Conservation (phyloP, 2,113 vertebrate genomes). For the Puma concolor region DNA sequence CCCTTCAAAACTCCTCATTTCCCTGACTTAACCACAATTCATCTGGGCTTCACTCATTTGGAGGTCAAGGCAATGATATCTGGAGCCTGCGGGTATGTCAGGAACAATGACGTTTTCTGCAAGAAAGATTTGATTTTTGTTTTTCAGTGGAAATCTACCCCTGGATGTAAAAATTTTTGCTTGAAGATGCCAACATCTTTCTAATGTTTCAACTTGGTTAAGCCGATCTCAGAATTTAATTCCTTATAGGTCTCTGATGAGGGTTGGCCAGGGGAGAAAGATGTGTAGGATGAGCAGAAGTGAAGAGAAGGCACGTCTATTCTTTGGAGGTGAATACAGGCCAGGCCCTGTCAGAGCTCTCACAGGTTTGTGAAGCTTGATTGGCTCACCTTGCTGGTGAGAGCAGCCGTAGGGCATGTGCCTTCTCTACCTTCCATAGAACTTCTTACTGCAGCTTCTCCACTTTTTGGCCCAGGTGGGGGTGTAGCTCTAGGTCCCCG, state of each 20-base stretch:
- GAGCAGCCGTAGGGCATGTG: rapidly evolving
- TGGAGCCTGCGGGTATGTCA: background rate
- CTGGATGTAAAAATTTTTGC: background rate
- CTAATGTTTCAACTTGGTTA: background rate
- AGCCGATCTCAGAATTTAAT: background rate
- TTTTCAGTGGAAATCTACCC: background rate
- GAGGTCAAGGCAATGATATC: background rate
- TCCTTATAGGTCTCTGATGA: background rate
- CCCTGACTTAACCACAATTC: background rate
- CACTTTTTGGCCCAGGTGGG: background rate
- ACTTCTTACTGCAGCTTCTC: background rate
- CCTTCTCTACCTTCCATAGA: background rate
- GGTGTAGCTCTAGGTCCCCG: background rate
- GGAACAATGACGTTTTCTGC: background rate
- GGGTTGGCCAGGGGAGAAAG: background rate
- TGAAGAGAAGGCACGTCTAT: background rate
- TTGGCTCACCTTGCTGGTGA: background rate
- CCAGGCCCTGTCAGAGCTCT: background rate
- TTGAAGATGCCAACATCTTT: background rate
- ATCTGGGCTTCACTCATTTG: background rate
- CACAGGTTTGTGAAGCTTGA: background rate
- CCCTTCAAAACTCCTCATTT: background rate
- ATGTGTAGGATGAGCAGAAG: background rate
- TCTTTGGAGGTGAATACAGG: background rate
- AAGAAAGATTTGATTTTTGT: background rate